phyloP scores from a whole-genome alignment of 2,888 invertebrate species.

The Pristionchus mayeri region DNA sequence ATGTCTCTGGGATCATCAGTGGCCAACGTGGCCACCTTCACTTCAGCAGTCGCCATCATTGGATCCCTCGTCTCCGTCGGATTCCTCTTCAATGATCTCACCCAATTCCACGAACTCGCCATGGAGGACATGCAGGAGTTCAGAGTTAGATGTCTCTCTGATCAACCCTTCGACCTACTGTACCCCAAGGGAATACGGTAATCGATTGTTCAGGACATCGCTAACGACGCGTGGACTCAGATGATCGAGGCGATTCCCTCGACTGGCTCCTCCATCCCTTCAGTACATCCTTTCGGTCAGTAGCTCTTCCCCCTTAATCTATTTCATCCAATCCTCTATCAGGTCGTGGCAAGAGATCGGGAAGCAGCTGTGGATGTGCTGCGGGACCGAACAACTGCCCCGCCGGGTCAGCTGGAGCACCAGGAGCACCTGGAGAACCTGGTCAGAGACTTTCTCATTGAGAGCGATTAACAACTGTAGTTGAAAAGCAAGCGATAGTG shows the following conservation, averaged over 20 bases:
- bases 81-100: conserved; percentile 44
- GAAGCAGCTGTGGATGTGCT: conserved; percentile 39
- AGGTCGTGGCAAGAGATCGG: conserved; percentile 3
- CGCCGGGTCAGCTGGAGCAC: conserved; percentile 55
- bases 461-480: neutral
- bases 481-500: neutral
- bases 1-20: conserved; percentile 5
- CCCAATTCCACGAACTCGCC: conserved; percentile 9
- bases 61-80: conserved; percentile 26
- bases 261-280: neutral
- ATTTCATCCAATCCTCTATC: neutral
- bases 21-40: conserved; percentile 13
- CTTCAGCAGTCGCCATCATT: conserved; percentile 27
- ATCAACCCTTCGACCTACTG: neutral
- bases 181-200: neutral
- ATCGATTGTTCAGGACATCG: conserved; percentile 7
- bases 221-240: conserved; percentile 46
- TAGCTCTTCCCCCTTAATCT: neutral
- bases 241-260: conserved; percentile 1
- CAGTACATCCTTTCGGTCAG: conserved; percentile 27
- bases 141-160: neutral
- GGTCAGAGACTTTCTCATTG: conserved; percentile 47
- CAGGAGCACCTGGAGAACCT: conserved; percentile 66
- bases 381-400: conserved; percentile 41
- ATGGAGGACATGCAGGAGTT: conserved; percentile 44